Evolutionary conservation across 2,797 vertebrate genomes (phyloP).

Genomic region (Triplophysa yarkandensis): DNA sequence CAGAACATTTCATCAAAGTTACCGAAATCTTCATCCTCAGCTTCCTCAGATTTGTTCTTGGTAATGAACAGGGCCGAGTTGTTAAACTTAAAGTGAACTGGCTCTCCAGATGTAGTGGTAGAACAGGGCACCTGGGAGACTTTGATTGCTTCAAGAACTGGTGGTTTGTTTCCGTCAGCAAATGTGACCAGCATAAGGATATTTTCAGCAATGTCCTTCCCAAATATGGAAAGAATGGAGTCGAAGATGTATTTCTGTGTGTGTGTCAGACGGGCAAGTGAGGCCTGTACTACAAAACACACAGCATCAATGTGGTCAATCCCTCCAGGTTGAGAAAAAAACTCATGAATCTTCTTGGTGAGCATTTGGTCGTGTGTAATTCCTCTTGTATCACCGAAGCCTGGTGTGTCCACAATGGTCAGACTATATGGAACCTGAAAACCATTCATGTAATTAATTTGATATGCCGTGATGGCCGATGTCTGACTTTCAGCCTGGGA

Average conservation of each 20-base stretch:
- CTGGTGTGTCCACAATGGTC: constrained; percentile 63
- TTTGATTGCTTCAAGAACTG: constrained; percentile 47
- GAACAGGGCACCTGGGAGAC: constrained; percentile 53
- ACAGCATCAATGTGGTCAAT: constrained; percentile 40
- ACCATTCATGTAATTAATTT: constrained; percentile 13
- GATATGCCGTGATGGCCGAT: background rate
- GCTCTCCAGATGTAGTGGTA: constrained; percentile 18
- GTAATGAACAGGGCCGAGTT: constrained; percentile 52
- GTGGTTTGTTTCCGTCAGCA: constrained; percentile 44
- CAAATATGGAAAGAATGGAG: constrained; percentile 58
- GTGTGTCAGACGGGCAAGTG: constrained; percentile 37
- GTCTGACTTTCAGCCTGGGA: constrained; percentile 56
- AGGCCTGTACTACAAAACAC: constrained; percentile 46
- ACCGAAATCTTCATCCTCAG: too few relatives aligned
- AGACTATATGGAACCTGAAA: constrained; percentile 55
- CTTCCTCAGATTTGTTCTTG: constrained; percentile 20
- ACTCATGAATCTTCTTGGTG: constrained; percentile 38
- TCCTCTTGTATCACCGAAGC: constrained; percentile 62
- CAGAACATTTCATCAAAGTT: constrained; percentile 61
- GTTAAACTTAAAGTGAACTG: constrained; percentile 64
- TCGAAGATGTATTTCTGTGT: constrained; percentile 59
- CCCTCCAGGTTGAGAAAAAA: constrained; percentile 19
- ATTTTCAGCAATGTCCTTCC: constrained; percentile 62
- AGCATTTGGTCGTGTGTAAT: constrained; percentile 54
- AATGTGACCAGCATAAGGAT: constrained; percentile 62